These are phyloP conservation scores for Leptinotarsa rubiginosa DNA, from an alignment of 2,888 invertebrate species.

Conservation along the genomic window DNA sequence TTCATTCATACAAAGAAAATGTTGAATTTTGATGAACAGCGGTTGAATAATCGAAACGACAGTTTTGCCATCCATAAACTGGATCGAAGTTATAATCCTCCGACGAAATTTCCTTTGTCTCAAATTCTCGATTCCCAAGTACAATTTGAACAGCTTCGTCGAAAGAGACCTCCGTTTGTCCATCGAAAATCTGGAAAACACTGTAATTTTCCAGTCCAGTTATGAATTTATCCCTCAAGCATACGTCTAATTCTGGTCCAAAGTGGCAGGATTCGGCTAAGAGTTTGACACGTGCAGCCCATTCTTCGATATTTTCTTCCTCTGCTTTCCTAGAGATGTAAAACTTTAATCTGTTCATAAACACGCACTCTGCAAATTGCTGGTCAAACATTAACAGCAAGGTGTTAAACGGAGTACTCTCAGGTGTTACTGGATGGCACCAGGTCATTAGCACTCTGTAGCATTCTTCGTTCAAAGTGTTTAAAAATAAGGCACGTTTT, in stretches of 20 bases:
- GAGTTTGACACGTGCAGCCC: slow-evolving; percentile 46
- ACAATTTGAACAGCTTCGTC: slow-evolving; percentile 31
- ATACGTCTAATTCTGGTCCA: slow-evolving; percentile 38
- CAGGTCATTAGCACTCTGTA: slow-evolving; percentile 47
- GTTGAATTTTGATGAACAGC: slow-evolving; percentile 1
- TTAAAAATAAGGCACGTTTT: slow-evolving; percentile 49
- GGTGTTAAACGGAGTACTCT: slow-evolving; percentile 37
- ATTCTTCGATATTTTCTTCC: slow-evolving; percentile 44
- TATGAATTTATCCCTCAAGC: slow-evolving; percentile 47
- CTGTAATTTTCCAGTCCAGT: slow-evolving; percentile 37
- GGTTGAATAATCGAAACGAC: background rate
- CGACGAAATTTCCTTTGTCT: background rate
- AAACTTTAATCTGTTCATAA: slow-evolving; percentile 46
- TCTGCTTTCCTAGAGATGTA: slow-evolving; percentile 39
- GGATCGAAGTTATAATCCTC: slow-evolving; percentile 2
- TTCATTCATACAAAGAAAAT: background rate
- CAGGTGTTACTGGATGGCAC: slow-evolving; percentile 40
- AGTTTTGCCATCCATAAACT: background rate
- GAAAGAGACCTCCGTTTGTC: slow-evolving; percentile 23
- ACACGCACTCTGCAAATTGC: slow-evolving; percentile 41
- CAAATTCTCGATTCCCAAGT: slow-evolving; percentile 1
- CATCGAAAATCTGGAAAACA: slow-evolving; percentile 27
- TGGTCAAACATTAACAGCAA: slow-evolving; percentile 43
- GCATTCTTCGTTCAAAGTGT: slow-evolving; percentile 47
- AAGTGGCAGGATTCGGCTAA: slow-evolving; percentile 47